Evolutionary conservation across 2,113 vertebrate genomes (phyloP).

Genomic region (Chaenocephalus aceratus): DNA sequence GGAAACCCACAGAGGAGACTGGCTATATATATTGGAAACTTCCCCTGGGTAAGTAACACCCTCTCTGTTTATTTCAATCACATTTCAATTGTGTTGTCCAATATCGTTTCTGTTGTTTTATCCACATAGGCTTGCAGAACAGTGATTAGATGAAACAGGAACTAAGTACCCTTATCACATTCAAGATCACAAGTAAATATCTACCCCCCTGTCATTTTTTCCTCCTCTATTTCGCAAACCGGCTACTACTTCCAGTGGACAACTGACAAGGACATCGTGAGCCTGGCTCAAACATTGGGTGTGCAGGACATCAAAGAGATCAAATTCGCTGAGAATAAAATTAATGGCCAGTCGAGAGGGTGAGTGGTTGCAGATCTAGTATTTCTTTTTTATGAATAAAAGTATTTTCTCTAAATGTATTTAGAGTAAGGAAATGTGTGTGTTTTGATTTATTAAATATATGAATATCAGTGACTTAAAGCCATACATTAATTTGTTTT

Average conservation of each 20-base stretch:
- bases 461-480: background rate
- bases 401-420: background rate
- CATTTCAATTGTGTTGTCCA: background rate
- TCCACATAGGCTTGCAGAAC: background rate
- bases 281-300: constrained; percentile 87
- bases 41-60: constrained; percentile 91
- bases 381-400: background rate
- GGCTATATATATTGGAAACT: constrained; percentile 92
- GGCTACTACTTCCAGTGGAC: constrained; percentile 88
- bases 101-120: background rate
- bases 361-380: constrained; percentile 68
- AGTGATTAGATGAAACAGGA: background rate
- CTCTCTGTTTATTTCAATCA: background rate
- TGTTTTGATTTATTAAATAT: background rate
- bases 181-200: constrained; percentile 1
- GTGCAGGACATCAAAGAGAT: constrained; percentile 92
- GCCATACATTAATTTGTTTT: background rate
- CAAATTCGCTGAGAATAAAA: constrained; percentile 94
- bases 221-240: background rate
- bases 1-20: constrained; percentile 81
- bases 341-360: constrained; percentile 97
- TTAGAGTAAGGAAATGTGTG: background rate
- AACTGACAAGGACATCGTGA: constrained; percentile 91
- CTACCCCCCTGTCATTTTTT: background rate
- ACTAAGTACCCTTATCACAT: background rate